Percentiles rank a stretch among this genome's conserved stretches.
Evolutionary conservation across 2,113 vertebrate species (phyloP).

Genomic region (Zosterops pallidus): DNA sequence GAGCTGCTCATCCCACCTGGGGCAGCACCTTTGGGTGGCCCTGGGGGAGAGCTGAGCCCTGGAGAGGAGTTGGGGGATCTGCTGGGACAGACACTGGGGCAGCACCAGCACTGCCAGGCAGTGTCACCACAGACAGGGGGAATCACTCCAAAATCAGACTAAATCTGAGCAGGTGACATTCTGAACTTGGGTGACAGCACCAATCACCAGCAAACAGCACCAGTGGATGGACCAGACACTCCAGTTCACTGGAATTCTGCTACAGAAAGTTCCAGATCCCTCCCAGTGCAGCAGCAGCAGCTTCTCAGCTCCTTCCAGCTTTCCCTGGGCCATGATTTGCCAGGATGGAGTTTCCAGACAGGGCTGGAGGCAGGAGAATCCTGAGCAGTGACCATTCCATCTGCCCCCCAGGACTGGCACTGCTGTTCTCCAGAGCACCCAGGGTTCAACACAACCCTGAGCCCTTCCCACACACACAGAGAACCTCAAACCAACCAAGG

Average conservation of each 20-base stretch:
- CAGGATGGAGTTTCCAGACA: neutral
- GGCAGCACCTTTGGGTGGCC: neutral
- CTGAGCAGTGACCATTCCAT: neutral
- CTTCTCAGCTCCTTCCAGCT: neutral
- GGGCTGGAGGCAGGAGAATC: neutral
- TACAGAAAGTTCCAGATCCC: neutral
- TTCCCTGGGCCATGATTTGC: neutral
- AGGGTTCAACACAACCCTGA: neutral
- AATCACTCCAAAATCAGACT: too few species aligned
- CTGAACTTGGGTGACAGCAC: neutral
- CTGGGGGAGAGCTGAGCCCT: neutral
- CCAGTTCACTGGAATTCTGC: neutral
- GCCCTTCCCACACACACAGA: neutral
- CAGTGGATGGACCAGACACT: accelerated
- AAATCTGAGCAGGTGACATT: neutral
- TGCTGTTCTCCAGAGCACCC: neutral
- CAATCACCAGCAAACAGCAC: neutral
- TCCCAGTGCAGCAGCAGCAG: neutral
- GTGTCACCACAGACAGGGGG: neutral
- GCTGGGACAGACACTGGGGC: too few species aligned
- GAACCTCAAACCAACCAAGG: neutral
- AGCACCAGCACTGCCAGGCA: neutral
- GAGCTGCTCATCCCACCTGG: neutral
- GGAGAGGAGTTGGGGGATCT: neutral
- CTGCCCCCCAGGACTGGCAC: neutral